A percentile compares a stretch with the other conserved stretches of the same genome.
Conservation (phyloP, 1,140 invertebrate genomes). For the Drosophila repletoides region DNA sequence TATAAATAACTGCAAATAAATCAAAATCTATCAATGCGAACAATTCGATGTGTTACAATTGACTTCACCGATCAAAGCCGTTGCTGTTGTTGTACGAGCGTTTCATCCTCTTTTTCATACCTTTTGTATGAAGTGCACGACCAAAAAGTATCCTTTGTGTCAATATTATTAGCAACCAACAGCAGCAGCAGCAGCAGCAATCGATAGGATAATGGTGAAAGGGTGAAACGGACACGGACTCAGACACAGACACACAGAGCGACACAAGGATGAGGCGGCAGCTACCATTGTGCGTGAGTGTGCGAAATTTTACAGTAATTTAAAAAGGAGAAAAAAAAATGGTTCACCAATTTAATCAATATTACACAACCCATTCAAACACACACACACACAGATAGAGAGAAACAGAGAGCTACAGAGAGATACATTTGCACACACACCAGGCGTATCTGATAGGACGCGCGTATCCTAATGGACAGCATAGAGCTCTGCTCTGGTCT, state of each 20-base stretch:
- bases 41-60: conserved; percentile 81
- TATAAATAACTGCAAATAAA: conserved; percentile 81
- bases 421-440: conserved; percentile 28
- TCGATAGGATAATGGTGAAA: conserved; percentile 64
- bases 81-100: conserved; percentile 44
- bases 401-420: neutral
- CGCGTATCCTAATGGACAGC: conserved; percentile 65
- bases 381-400: conserved; percentile 21
- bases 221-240: conserved; percentile 62
- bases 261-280: neutral
- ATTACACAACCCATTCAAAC: conserved; percentile 70
- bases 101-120: conserved; percentile 67
- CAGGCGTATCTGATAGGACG: conserved; percentile 76
- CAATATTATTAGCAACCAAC: conserved; percentile 75
- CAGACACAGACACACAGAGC: neutral
- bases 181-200: conserved; percentile 37
- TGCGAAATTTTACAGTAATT: conserved; percentile 81
- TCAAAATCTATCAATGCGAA: conserved; percentile 81
- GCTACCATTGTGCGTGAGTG: conserved; percentile 59
- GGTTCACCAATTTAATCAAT: conserved; percentile 80
- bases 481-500: conserved; percentile 44
- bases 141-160: conserved; percentile 79
- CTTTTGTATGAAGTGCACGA: conserved; percentile 77
- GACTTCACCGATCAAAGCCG: conserved; percentile 80
- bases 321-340: conserved; percentile 58